Evolutionary conservation across 2,797 vertebrate species (phyloP).

Genomic region (Iguana delicatissima): DNA sequence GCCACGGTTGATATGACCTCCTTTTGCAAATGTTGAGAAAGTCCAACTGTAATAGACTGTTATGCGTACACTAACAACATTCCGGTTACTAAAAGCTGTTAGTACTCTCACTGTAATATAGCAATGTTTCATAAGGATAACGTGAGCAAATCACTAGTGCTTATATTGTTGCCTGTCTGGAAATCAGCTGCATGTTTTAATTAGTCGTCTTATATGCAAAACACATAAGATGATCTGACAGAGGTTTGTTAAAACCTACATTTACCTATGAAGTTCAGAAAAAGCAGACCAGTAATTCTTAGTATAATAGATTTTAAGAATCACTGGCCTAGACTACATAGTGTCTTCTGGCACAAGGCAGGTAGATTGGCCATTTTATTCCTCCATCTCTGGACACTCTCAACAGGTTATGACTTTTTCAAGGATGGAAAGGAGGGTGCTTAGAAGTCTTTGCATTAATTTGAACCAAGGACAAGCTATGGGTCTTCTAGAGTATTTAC

Average conservation of each 20-base stretch:
- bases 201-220: background rate
- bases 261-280: too few species aligned
- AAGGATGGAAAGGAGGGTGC: background rate
- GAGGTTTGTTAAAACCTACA: background rate
- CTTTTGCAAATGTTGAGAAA: too few species aligned
- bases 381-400: background rate
- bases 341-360: background rate
- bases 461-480: background rate
- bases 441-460: rapidly evolving
- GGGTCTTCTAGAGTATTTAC: background rate
- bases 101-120: too few species aligned
- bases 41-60: too few species aligned
- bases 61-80: too few species aligned
- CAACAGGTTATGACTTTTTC: slow-evolving; percentile 13
- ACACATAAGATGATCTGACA: background rate
- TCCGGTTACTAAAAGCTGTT: too few species aligned
- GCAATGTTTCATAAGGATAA: too few species aligned
- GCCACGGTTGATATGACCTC: too few species aligned
- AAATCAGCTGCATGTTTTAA: too few species aligned
- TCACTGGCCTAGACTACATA: background rate
- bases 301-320: background rate
- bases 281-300: background rate
- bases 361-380: background rate
- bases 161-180: background rate
- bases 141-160: background rate